Evolutionary conservation across 2,113 vertebrate species (phyloP).

Genomic region (Callopanchax toddi): DNA sequence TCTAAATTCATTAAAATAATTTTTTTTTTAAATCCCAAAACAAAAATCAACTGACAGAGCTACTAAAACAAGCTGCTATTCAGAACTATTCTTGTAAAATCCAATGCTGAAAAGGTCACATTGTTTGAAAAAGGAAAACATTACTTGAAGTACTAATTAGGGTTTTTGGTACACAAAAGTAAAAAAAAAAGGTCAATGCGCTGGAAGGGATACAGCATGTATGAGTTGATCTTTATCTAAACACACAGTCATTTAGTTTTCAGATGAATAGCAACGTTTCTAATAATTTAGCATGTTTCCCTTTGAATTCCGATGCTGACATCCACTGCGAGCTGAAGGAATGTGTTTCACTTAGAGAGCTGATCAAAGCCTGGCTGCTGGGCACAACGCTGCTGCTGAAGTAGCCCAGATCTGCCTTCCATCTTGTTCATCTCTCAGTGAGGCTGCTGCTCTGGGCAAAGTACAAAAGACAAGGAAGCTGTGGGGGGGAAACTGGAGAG

Average conservation of each 20-base stretch:
- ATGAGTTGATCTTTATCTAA: not conserved
- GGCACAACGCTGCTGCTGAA: slow-evolving; percentile 45
- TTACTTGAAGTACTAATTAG: too few relatives aligned
- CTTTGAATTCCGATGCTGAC: slow-evolving; percentile 9
- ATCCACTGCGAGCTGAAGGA: slow-evolving; percentile 30
- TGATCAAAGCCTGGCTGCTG: slow-evolving; percentile 65
- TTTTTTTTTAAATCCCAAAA: too few relatives aligned
- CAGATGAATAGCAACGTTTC: not conserved
- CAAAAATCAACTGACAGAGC: too few relatives aligned
- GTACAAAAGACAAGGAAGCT: slow-evolving; percentile 43
- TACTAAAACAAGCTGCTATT: too few relatives aligned
- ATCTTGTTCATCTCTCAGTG: slow-evolving; percentile 44
- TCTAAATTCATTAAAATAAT: too few relatives aligned
- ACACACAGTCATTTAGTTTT: not conserved
- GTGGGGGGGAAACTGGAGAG: slow-evolving; percentile 16
- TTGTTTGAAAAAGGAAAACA: too few relatives aligned
- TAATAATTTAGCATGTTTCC: not conserved
- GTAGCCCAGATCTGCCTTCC: slow-evolving; percentile 39
- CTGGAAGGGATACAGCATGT: slow-evolving; percentile 1
- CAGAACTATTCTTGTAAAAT: too few relatives aligned
- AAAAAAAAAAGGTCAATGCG: too few relatives aligned
- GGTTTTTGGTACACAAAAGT: too few relatives aligned
- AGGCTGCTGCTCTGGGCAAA: slow-evolving; percentile 38
- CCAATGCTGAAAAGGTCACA: too few relatives aligned
- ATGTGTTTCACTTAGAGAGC: slow-evolving; percentile 49